Conservation (phyloP, 1,140 invertebrate species). For the Mactra quadrangularis region DNA sequence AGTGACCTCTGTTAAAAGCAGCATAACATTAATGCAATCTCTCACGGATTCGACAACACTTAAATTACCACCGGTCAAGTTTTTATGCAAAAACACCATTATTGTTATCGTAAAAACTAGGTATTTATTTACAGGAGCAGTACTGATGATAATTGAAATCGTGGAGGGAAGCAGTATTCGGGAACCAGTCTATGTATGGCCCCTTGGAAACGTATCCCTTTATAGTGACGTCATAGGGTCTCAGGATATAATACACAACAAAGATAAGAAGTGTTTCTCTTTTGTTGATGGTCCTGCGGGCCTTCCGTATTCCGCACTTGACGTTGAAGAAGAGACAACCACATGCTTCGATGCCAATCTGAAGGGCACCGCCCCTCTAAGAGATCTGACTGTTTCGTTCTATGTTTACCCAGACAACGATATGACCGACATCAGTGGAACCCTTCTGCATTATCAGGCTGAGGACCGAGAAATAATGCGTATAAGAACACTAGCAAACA, state of each 20-base stretch:
- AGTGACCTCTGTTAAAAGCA: too few relatives aligned
- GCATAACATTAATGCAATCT: too few relatives aligned
- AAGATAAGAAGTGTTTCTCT: conserved; percentile 21
- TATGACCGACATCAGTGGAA: conserved; percentile 49
- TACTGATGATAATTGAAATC: background rate
- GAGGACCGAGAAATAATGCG: conserved; percentile 51
- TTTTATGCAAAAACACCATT: too few relatives aligned
- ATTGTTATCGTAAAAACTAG: too few relatives aligned
- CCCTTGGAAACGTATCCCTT: conserved; percentile 38
- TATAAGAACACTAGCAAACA: conserved; percentile 43
- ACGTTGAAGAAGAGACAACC: conserved; percentile 19
- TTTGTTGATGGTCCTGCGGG: conserved; percentile 37
- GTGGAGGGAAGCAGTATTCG: background rate
- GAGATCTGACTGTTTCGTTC: conserved; percentile 48
- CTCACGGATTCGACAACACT: too few relatives aligned
- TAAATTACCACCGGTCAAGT: too few relatives aligned
- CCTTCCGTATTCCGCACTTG: conserved; percentile 46
- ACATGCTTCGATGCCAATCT: conserved; percentile 46
- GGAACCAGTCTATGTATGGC: conserved; percentile 39
- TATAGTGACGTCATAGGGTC: conserved; percentile 48
- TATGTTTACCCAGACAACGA: conserved; percentile 53
- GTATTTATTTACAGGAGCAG: too few relatives aligned
- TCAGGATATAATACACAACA: conserved; percentile 10
- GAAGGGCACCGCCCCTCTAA: conserved; percentile 17
- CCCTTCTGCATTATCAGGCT: conserved; percentile 44